Percentiles rank a stretch among this genome's conserved stretches.
phyloP scores from a whole-genome alignment of 92 coral and sea anemone genomes.

The Zoanthus sociatus region DNA sequence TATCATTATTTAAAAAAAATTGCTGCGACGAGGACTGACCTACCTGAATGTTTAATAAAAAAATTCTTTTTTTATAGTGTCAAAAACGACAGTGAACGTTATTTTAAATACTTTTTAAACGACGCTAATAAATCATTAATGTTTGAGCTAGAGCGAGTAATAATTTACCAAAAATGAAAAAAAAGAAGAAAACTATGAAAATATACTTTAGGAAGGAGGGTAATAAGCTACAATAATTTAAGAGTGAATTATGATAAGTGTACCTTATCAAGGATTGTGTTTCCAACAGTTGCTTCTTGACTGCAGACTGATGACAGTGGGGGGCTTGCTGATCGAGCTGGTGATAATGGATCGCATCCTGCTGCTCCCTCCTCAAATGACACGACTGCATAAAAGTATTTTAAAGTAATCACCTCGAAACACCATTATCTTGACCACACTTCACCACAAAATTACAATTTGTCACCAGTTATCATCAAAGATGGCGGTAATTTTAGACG shows the following conservation, averaged over 20 bases:
- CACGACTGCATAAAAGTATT: not conserved
- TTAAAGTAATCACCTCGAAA: not conserved
- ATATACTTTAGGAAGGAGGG: not conserved
- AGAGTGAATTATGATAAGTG: not conserved
- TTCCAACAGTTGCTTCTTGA: conserved; percentile 85
- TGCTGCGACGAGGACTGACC: no score
- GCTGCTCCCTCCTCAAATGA: conserved; percentile 25
- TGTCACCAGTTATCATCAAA: not conserved
- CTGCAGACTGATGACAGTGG: conserved; percentile 77
- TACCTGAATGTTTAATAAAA: no score
- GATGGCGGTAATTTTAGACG: no score
- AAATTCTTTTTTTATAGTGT: no score
- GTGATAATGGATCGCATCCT: conserved; percentile 44
- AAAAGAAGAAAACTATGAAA: not conserved
- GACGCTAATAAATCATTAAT: no score
- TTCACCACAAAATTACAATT: not conserved
- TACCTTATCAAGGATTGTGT: conserved; percentile 84
- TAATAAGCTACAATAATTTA: not conserved
- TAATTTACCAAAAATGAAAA: no score
- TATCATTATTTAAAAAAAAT: no score
- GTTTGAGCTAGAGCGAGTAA: no score
- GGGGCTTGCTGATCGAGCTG: conserved; percentile 84
- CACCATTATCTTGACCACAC: not conserved
- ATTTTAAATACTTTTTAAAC: no score
- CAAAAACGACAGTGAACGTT: no score